A percentile compares a stretch with the other conserved stretches of the same genome.
Evolutionary conservation across 2,797 vertebrate genomes (phyloP).

Genomic region (Sciurus vulgaris): DNA sequence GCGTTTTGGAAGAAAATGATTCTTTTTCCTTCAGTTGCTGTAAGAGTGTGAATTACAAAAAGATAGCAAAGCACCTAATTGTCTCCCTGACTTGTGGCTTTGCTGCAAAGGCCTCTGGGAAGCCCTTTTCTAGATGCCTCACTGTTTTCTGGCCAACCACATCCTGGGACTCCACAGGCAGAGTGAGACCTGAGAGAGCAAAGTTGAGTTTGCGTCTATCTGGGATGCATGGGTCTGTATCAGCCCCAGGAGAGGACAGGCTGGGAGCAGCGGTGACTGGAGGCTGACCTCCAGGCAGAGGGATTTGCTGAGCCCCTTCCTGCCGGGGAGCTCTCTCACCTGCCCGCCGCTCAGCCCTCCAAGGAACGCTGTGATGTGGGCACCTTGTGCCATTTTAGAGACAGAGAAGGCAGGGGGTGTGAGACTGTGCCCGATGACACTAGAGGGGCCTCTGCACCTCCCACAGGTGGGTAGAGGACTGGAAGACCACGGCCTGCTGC

Average conservation of each 20-base stretch:
- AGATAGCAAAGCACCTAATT: constrained; percentile 58
- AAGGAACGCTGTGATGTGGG: rapidly evolving
- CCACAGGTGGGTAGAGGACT: not conserved
- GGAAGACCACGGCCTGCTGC: rapidly evolving
- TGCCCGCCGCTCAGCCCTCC: rapidly evolving
- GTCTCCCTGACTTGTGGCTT: constrained; percentile 78
- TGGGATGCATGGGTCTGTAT: not conserved
- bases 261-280: not conserved
- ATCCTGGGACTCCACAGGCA: constrained; percentile 71
- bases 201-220: not conserved
- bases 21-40: not conserved
- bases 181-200: constrained; percentile 38
- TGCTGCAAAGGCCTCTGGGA: constrained; percentile 83
- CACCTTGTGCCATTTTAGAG: not conserved
- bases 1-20: constrained; percentile 70
- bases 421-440: rapidly evolving
- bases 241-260: not conserved
- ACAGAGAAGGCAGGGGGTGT: not conserved
- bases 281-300: not conserved
- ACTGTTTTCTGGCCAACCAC: constrained; percentile 76
- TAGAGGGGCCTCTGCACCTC: not conserved
- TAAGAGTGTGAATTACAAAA: constrained; percentile 62
- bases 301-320: not conserved
- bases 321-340: rapidly evolving
- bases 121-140: constrained; percentile 61